These are phyloP conservation scores for Oryzias woworae DNA, from an alignment of 2,113 vertebrate genomes.

Conservation along the genomic window DNA sequence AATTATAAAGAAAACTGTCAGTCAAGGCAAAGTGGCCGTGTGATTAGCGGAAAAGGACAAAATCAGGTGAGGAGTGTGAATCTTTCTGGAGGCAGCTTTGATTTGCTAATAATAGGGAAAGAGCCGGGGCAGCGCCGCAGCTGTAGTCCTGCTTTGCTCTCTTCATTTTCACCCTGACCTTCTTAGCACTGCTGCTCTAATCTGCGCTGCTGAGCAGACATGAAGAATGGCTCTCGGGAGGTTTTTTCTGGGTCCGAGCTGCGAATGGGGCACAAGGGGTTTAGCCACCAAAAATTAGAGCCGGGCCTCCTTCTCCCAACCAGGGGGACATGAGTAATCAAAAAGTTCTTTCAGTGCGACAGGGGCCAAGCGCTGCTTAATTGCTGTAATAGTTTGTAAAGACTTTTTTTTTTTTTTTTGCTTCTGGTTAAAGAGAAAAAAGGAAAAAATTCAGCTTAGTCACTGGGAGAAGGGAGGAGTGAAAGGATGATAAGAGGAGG, in stretches of 20 bases:
- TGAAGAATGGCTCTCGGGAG: slow-evolving; percentile 82
- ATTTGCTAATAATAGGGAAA: slow-evolving; percentile 99
- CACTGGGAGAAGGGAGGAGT: slow-evolving; percentile 47
- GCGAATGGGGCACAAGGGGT: slow-evolving; percentile 81
- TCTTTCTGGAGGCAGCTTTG: slow-evolving; percentile 96
- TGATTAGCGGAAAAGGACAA: slow-evolving; percentile 99
- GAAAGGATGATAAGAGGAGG: slow-evolving; percentile 59
- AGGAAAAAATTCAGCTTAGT: slow-evolving; percentile 62
- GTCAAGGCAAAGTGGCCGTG: slow-evolving; percentile 98
- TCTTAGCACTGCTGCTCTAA: slow-evolving; percentile 94
- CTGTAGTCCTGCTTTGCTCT: slow-evolving; percentile 93
- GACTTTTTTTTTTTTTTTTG: slow-evolving; percentile 81
- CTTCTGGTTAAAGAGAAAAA: slow-evolving; percentile 76
- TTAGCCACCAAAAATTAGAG: slow-evolving; percentile 86
- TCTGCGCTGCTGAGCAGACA: slow-evolving; percentile 81
- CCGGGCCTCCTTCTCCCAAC: slow-evolving; percentile 81
- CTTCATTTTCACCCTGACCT: slow-evolving; percentile 97
- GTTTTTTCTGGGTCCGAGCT: slow-evolving; percentile 75
- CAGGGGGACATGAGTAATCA: slow-evolving; percentile 87
- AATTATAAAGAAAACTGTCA: slow-evolving; percentile 99
- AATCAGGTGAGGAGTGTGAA: slow-evolving; percentile 99
- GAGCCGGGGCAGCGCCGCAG: slow-evolving; percentile 93
- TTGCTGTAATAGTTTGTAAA: slow-evolving; percentile 96
- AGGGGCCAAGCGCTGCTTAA: slow-evolving; percentile 90
- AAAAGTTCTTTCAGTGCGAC: slow-evolving; percentile 80